phyloP scores from a whole-genome alignment of 2,113 vertebrate genomes.

The Loxodonta africana region DNA sequence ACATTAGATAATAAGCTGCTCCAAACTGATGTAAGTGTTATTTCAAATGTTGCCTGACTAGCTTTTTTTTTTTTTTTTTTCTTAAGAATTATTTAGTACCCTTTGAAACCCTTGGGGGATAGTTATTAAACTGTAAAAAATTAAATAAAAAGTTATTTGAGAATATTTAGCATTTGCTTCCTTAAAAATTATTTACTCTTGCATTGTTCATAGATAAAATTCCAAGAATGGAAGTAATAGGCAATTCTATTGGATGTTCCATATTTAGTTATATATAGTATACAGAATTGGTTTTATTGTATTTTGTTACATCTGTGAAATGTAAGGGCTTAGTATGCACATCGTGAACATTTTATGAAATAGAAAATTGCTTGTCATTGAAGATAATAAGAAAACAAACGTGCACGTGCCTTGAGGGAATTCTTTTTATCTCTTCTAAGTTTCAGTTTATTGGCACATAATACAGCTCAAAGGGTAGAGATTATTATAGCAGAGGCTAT shows the following conservation, averaged over 20 bases:
- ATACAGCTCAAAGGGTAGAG: not conserved
- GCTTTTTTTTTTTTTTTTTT: not conserved
- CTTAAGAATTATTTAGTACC: not conserved
- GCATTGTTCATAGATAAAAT: slow-evolving; percentile 24
- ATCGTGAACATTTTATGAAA: slow-evolving; percentile 43
- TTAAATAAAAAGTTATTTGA: not conserved
- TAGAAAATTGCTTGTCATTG: slow-evolving; percentile 42
- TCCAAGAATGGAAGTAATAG: not conserved
- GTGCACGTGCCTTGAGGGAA: not conserved
- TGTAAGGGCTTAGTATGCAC: not conserved
- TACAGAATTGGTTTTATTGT: not conserved
- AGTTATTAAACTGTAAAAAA: slow-evolving; percentile 36
- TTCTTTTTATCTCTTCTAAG: not conserved
- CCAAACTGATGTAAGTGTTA: slow-evolving; percentile 96
- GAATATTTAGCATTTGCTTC: not conserved
- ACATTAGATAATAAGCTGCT: slow-evolving; percentile 99
- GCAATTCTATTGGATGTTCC: not conserved
- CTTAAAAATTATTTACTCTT: slow-evolving; percentile 21
- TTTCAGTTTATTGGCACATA: not conserved
- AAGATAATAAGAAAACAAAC: slow-evolving; percentile 35
- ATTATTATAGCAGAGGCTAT: not conserved
- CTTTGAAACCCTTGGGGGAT: not conserved
- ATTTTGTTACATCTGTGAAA: slow-evolving; percentile 29
- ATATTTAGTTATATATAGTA: not conserved
- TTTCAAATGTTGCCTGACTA: slow-evolving; percentile 33